Evolutionary conservation across 2,888 invertebrate genomes (phyloP).

Genomic region (Conomelus anceps): DNA sequence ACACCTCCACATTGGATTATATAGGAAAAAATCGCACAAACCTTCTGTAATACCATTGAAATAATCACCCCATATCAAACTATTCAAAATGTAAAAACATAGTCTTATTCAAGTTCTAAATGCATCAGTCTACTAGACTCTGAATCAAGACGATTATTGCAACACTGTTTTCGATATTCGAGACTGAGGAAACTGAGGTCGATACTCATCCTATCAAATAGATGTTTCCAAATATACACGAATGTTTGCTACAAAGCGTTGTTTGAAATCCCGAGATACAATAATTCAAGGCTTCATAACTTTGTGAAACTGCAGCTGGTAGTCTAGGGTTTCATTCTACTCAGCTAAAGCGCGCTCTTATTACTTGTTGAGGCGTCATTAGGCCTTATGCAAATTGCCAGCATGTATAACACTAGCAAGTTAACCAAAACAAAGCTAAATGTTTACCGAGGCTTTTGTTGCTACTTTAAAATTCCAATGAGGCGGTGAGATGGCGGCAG

Average conservation of each 20-base stretch:
- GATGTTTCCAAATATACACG: no score
- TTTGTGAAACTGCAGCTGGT: neutral
- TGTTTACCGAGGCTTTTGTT: neutral
- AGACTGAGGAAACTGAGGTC: no score
- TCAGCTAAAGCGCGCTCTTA: neutral
- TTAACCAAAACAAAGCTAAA: constrained; percentile 12
- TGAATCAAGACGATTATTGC: no score
- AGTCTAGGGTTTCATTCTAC: neutral
- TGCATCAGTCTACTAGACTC: no score
- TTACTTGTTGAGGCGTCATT: constrained; percentile 9
- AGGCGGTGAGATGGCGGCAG: neutral
- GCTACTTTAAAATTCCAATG: constrained; percentile 9
- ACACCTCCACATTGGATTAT: no score
- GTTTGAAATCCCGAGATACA: neutral
- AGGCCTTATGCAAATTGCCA: neutral
- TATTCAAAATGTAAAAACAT: no score
- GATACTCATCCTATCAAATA: no score
- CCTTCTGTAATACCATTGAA: no score
- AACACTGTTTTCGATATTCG: no score
- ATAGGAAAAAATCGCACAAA: no score
- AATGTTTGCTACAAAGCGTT: neutral
- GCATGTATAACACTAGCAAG: neutral
- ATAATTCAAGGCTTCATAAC: neutral
- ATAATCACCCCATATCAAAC: no score
- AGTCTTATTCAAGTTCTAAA: no score